These are phyloP conservation scores for Athrips mouffetella DNA, from an alignment of 2,888 invertebrate species.

Conservation along the genomic window DNA sequence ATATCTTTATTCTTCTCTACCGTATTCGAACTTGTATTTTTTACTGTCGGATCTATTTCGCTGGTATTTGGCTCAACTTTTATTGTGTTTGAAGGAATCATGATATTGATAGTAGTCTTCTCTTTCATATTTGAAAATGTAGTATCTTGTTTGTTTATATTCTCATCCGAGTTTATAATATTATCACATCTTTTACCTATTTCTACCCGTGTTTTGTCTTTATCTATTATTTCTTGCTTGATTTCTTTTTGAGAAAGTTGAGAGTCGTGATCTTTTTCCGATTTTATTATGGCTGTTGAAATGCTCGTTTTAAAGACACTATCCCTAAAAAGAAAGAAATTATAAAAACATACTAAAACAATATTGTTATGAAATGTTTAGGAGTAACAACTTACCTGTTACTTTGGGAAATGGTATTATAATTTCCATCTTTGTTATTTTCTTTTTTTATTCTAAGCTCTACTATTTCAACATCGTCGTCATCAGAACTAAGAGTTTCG, in stretches of 20 bases:
- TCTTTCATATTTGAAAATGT: neutral
- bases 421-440: no score
- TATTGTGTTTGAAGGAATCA: neutral
- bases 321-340: no score
- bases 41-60: neutral
- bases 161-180: neutral
- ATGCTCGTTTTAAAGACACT: no score
- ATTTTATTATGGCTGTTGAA: no score
- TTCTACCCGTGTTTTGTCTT: neutral
- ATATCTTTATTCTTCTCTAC: no score
- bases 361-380: no score
- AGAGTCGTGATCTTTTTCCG: no score
- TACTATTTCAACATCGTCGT: no score
- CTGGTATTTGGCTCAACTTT: neutral
- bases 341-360: no score
- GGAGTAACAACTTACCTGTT: neutral
- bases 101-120: neutral
- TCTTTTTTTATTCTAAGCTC: no score
- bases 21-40: neutral
- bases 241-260: neutral
- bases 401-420: neutral
- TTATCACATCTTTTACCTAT: no score
- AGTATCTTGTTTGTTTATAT: neutral
- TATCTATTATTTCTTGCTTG: slow-evolving; percentile 12
- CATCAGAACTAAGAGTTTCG: no score